Evolutionary conservation across 2,113 vertebrate genomes (phyloP).

Genomic region (Bostrychus sinensis): DNA sequence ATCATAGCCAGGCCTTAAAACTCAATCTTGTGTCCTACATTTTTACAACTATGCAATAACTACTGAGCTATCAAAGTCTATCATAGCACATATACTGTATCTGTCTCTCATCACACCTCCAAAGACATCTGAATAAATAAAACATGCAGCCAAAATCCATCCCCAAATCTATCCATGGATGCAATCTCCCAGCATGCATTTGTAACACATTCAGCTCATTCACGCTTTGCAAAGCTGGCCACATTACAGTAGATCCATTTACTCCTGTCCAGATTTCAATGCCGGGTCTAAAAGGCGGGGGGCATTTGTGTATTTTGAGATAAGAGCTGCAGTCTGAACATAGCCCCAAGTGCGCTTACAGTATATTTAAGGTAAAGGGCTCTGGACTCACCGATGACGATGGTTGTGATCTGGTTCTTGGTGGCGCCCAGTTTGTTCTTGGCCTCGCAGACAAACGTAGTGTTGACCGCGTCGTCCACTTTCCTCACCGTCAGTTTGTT

Average conservation of each 20-base stretch:
- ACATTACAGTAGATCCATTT: not conserved
- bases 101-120: not conserved
- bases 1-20: not conserved
- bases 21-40: not conserved
- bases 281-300: slow-evolving; percentile 6
- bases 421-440: slow-evolving; percentile 75
- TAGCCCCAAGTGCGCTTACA: not conserved
- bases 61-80: too few relatives aligned
- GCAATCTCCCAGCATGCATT: too few relatives aligned
- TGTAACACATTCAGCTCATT: too few relatives aligned
- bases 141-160: not conserved
- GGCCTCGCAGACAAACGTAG: slow-evolving; percentile 86
- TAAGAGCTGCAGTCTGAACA: not conserved
- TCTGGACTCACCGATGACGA: slow-evolving; percentile 82
- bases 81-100: too few relatives aligned
- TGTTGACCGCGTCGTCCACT: slow-evolving; percentile 85
- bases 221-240: not conserved
- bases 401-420: slow-evolving; percentile 72
- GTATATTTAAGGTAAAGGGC: not conserved
- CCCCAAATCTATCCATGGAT: too few relatives aligned
- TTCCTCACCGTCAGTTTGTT: slow-evolving; percentile 79
- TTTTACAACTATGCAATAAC: too few relatives aligned
- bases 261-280: too few relatives aligned
- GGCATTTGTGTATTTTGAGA: not conserved
- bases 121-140: not conserved